Percentiles rank a stretch among this genome's conserved stretches.
Conservation (phyloP, 1,140 invertebrate genomes). For the Aleiodes sp. region DNA sequence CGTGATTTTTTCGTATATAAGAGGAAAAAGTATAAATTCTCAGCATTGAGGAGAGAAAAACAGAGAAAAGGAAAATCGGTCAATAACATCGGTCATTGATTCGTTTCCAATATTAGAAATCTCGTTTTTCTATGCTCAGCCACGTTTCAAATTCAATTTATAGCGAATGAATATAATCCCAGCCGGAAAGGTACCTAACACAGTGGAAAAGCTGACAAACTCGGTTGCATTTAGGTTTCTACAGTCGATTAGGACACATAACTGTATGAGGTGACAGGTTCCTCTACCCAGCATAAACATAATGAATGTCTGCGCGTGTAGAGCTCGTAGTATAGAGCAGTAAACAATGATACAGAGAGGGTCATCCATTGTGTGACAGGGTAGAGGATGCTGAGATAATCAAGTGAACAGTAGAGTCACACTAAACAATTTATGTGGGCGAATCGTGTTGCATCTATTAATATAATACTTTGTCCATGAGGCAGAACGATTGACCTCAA, state of each 20-base stretch:
- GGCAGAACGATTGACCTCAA: slow-evolving; percentile 24
- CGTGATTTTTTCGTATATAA: too few species aligned
- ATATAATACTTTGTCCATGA: neutral
- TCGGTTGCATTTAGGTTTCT: neutral
- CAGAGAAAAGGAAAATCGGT: neutral
- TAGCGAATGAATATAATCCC: too few species aligned
- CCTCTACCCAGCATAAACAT: slow-evolving; percentile 8
- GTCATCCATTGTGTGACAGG: slow-evolving; percentile 56
- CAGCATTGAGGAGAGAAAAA: neutral
- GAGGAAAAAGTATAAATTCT: too few species aligned
- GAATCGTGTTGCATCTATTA: neutral
- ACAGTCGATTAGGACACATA: neutral
- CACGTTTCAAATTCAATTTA: too few species aligned
- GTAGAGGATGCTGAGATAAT: slow-evolving; percentile 64
- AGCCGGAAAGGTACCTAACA: neutral
- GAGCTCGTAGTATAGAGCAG: slow-evolving; percentile 23
- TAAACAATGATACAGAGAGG: slow-evolving; percentile 57
- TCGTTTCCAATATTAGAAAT: neutral
- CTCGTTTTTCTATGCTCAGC: neutral
- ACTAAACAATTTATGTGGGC: neutral
- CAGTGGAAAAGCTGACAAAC: neutral
- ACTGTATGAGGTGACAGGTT: neutral
- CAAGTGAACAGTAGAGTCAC: slow-evolving; percentile 43
- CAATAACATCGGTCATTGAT: neutral
- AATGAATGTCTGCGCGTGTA: slow-evolving; percentile 38